These are phyloP conservation scores for Phania funesta DNA, from an alignment of 2,888 invertebrate genomes.

Conservation along the genomic window DNA sequence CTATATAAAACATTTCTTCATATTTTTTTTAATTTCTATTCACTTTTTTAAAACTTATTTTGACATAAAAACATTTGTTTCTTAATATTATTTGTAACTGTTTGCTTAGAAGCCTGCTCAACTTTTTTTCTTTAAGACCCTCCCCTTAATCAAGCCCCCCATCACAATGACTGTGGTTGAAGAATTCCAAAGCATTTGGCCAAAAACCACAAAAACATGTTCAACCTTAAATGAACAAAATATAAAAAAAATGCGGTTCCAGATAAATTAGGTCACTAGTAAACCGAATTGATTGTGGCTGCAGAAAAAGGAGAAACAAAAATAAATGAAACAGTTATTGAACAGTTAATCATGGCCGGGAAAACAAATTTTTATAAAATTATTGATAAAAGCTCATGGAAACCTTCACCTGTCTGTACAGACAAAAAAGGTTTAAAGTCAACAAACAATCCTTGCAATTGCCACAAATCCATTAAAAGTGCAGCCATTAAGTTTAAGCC, in stretches of 20 bases:
- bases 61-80: no score
- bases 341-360: not conserved
- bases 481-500: not conserved
- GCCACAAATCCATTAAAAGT: not conserved
- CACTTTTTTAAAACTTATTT: no score
- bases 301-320: not conserved
- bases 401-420: conserved; percentile 23
- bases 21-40: no score
- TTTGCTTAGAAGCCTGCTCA: no score
- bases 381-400: conserved; percentile 2
- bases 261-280: conserved; percentile 39
- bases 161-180: conserved; percentile 24
- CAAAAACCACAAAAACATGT: conserved; percentile 32
- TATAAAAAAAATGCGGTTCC: conserved; percentile 32
- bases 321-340: conserved; percentile 10
- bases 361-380: not conserved
- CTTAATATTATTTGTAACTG: no score
- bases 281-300: conserved; percentile 4
- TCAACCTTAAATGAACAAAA: conserved; percentile 14
- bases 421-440: not conserved
- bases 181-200: conserved; percentile 11
- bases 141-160: not conserved
- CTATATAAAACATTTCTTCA: no score
- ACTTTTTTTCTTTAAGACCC: not conserved
- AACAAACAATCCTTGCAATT: not conserved